A percentile compares a stretch with the other conserved stretches of the same genome.
These are phyloP conservation scores for Callyntrura guangdongensis DNA, from an alignment of 2,888 invertebrate genomes.

Conservation along the genomic window DNA sequence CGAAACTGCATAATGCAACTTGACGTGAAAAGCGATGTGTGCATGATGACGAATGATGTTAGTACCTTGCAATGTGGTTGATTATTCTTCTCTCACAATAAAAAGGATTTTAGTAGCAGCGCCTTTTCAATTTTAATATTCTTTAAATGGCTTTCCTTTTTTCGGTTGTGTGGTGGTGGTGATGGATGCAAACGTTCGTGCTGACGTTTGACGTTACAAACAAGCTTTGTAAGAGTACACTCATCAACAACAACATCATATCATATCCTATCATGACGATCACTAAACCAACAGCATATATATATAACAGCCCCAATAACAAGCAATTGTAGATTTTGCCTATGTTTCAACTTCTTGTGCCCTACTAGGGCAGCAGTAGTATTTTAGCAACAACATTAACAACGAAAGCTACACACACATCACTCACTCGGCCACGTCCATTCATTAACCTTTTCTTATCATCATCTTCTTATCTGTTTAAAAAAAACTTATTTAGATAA, in stretches of 20 bases:
- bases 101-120: background rate
- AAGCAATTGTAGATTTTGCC: conserved; percentile 4
- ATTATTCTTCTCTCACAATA: conserved; percentile 16
- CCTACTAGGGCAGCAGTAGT: conserved; percentile 16
- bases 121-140: conserved; percentile 40
- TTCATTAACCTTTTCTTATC: conserved; percentile 28
- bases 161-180: conserved; percentile 17
- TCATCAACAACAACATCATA: too few species aligned
- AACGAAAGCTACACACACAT: too few species aligned
- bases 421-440: background rate
- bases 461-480: conserved; percentile 29
- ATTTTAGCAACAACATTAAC: background rate
- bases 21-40: background rate
- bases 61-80: background rate
- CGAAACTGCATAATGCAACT: conserved; percentile 35
- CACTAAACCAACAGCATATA: too few species aligned
- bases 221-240: conserved; percentile 5
- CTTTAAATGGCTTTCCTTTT: conserved; percentile 28
- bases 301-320: too few species aligned
- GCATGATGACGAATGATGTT: background rate
- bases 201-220: conserved; percentile 12
- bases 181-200: conserved; percentile 13
- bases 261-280: too few species aligned
- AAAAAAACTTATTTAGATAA: conserved; percentile 39
- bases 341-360: conserved; percentile 1